A percentile compares a stretch with the other conserved stretches of the same genome.
Evolutionary conservation across 2,113 vertebrate genomes (phyloP).

Genomic region (Strix aluco): DNA sequence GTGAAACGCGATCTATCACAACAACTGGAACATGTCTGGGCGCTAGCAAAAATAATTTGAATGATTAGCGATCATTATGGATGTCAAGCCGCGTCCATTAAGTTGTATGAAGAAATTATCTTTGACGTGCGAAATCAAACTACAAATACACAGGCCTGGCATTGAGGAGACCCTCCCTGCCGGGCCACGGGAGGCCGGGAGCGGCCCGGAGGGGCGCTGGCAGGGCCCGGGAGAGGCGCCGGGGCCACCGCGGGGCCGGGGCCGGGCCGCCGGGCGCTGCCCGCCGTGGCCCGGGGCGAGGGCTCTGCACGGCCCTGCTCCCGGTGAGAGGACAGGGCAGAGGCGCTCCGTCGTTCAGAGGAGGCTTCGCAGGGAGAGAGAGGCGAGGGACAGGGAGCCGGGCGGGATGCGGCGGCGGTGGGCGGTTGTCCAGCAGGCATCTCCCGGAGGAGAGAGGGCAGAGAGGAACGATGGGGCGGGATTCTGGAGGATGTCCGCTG

Average conservation of each 20-base stretch:
- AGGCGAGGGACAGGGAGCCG: neutral
- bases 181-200: constrained; percentile 25
- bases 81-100: constrained; percentile 84
- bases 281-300: neutral
- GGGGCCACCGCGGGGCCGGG: no score
- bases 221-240: neutral
- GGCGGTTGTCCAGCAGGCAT: neutral
- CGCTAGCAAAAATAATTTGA: constrained; percentile 82
- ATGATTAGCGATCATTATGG: constrained; percentile 87
- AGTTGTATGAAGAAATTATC: constrained; percentile 82
- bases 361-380: neutral
- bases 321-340: neutral
- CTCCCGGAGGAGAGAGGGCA: no score
- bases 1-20: constrained; percentile 87
- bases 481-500: neutral
- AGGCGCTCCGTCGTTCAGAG: rapidly evolving
- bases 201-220: neutral
- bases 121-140: constrained; percentile 80
- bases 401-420: neutral
- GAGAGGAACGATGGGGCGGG: neutral
- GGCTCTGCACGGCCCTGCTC: neutral
- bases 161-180: constrained; percentile 48
- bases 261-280: neutral
- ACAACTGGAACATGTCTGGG: constrained; percentile 87
- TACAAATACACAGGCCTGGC: constrained; percentile 78